Percentiles rank a stretch among this genome's conserved stretches.
Evolutionary conservation across 2,888 invertebrate species (phyloP).

Genomic region (Chelonus formosanus): DNA sequence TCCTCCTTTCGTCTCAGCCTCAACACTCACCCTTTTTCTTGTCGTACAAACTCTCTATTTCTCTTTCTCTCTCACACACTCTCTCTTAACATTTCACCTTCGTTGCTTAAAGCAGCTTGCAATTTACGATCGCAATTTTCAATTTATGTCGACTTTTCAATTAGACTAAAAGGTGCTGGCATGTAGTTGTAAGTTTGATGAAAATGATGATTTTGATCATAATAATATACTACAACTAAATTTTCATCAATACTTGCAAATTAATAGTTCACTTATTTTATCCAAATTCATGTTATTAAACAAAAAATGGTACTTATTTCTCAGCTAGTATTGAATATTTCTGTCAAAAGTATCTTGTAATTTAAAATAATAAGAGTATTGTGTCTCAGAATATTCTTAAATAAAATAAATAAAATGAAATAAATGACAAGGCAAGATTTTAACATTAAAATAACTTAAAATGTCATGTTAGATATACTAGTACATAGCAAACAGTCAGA

Average conservation of each 20-base stretch:
- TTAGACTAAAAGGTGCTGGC: slow-evolving; percentile 64
- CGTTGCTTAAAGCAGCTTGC: slow-evolving; percentile 62
- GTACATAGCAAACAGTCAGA: slow-evolving; percentile 65
- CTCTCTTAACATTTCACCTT: slow-evolving; percentile 41
- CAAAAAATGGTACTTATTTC: no score
- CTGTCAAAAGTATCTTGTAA: no score
- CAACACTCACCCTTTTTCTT: background rate
- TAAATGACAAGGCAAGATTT: slow-evolving; percentile 44
- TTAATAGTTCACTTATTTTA: no score
- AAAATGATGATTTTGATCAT: slow-evolving; percentile 13
- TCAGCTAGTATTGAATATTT: no score
- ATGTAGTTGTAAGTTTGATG: slow-evolving; percentile 32
- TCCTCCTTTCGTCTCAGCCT: slow-evolving; percentile 12
- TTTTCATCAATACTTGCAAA: no score
- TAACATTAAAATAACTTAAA: slow-evolving; percentile 61
- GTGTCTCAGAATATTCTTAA: no score
- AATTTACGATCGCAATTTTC: slow-evolving; percentile 66
- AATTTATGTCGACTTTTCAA: slow-evolving; percentile 66
- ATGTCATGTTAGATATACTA: slow-evolving; percentile 64
- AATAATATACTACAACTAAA: no score
- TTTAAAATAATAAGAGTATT: no score
- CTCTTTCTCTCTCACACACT: slow-evolving; percentile 31
- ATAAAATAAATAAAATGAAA: no score
- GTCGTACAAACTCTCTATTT: slow-evolving; percentile 25
- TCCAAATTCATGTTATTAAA: no score